Conservation (phyloP, 2,113 vertebrate genomes). For the Cairina moschata region DNA sequence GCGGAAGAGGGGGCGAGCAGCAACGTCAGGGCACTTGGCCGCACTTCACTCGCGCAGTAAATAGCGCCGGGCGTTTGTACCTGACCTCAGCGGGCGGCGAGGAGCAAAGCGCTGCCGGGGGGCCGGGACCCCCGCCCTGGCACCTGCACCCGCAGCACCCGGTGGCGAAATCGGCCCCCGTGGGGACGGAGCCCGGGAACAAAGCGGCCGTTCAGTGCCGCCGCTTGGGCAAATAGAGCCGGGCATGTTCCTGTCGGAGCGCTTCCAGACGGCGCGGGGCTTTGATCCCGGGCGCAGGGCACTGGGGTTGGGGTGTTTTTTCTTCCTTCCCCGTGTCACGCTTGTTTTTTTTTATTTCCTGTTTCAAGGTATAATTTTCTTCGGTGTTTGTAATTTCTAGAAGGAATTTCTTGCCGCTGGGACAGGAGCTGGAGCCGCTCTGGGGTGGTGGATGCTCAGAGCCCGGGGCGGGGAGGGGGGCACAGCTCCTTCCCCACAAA, state of each 20-base stretch:
- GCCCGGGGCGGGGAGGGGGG: fast-evolving
- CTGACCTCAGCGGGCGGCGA: not conserved
- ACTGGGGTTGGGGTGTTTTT: not conserved
- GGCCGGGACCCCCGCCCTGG: fast-evolving
- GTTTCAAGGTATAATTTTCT: not conserved
- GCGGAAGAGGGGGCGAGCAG: not conserved
- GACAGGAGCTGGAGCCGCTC: not conserved
- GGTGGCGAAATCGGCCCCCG: fast-evolving
- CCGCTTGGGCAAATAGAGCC: not conserved
- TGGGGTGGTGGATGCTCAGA: not conserved
- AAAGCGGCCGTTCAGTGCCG: slow-evolving; percentile 54
- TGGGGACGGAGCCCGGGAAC: not conserved
- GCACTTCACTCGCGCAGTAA: not conserved
- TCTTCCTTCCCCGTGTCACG: not conserved
- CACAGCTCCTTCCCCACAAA: not conserved
- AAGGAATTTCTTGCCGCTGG: not conserved
- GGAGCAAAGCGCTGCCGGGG: not conserved
- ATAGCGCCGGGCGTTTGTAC: not conserved
- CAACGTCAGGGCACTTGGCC: not conserved
- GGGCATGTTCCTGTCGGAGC: not conserved
- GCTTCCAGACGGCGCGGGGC: not conserved
- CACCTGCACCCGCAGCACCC: not conserved
- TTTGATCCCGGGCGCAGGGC: slow-evolving; percentile 22
- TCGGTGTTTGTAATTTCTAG: not conserved
- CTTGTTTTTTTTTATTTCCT: not conserved